Percentiles rank a stretch among this genome's conserved stretches.
Conservation (phyloP, 2,797 vertebrate genomes). For the Chelidonichthys spinosus region DNA sequence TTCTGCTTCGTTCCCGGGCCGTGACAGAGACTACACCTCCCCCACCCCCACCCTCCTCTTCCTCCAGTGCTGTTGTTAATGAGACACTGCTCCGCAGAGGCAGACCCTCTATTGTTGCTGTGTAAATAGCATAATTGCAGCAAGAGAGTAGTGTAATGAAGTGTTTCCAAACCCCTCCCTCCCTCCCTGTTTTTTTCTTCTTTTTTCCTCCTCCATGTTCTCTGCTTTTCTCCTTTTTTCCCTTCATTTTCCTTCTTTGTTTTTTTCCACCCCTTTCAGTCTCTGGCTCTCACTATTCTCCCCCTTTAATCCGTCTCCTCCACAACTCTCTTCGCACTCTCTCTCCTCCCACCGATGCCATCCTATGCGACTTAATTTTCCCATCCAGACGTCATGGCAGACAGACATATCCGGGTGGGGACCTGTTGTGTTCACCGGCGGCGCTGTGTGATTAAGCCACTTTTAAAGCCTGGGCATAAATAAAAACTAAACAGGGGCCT, state of each 20-base stretch:
- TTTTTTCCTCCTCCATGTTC: slow-evolving; percentile 23
- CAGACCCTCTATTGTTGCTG: slow-evolving; percentile 71
- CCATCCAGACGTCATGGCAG: slow-evolving; percentile 57
- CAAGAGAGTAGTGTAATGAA: slow-evolving; percentile 73
- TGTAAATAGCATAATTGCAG: slow-evolving; percentile 79
- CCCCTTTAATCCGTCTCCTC: slow-evolving; percentile 37
- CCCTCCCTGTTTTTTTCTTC: too few relatives aligned
- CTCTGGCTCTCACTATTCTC: slow-evolving; percentile 28
- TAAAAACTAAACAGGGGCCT: slow-evolving; percentile 79
- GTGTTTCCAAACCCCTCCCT: slow-evolving; percentile 54
- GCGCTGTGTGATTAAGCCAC: slow-evolving; percentile 78
- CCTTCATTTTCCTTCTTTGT: background rate
- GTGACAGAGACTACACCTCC: slow-evolving; percentile 49
- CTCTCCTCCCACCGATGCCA: slow-evolving; percentile 12
- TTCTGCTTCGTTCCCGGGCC: slow-evolving; percentile 34
- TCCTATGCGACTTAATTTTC: slow-evolving; percentile 52
- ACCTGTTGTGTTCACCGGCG: slow-evolving; percentile 75
- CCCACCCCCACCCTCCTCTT: slow-evolving; percentile 19
- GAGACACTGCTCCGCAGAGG: slow-evolving; percentile 66
- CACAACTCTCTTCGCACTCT: slow-evolving; percentile 13
- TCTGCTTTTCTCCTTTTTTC: slow-evolving; percentile 12
- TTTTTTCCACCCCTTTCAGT: slow-evolving; percentile 28
- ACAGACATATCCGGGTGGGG: slow-evolving; percentile 67
- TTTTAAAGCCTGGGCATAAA: slow-evolving; percentile 77
- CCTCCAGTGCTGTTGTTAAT: slow-evolving; percentile 68